Evolutionary conservation across 2,797 vertebrate genomes (phyloP).

Genomic region (Ceyx erithaca): DNA sequence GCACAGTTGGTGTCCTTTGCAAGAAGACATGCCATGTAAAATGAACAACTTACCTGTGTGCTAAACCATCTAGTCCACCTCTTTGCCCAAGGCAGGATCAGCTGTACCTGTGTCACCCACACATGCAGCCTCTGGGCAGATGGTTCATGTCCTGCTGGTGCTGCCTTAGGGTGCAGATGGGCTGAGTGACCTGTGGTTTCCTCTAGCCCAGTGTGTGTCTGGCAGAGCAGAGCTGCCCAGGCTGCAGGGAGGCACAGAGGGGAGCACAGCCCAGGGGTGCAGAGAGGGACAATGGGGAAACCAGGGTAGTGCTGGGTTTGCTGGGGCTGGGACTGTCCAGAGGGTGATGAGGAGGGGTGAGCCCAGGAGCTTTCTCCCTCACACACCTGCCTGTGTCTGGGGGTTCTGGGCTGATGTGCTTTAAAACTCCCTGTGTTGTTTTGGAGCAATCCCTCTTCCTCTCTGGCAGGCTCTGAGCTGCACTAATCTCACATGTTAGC

Average conservation of each 20-base stretch:
- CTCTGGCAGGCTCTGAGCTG: background rate
- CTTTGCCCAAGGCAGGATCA: background rate
- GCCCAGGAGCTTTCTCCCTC: background rate
- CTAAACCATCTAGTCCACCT: background rate
- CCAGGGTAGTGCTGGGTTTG: background rate
- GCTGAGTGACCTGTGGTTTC: background rate
- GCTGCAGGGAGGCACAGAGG: background rate
- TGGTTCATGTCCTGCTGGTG: background rate
- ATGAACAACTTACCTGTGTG: background rate
- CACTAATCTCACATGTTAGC: background rate
- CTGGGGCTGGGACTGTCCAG: background rate
- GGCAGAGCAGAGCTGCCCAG: background rate
- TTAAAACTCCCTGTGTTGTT: background rate
- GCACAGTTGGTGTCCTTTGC: background rate
- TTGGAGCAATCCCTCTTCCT: background rate
- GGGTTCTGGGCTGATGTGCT: background rate
- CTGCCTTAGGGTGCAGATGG: background rate
- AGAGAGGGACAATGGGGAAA: background rate
- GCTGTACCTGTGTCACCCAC: background rate
- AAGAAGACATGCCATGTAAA: background rate
- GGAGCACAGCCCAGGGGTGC: no score
- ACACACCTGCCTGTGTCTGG: accelerated
- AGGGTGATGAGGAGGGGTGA: background rate
- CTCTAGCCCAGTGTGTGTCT: background rate
- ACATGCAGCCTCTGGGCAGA: background rate